Evolutionary conservation across 2,113 vertebrate genomes (phyloP).

Genomic region (Eublepharis macularius): DNA sequence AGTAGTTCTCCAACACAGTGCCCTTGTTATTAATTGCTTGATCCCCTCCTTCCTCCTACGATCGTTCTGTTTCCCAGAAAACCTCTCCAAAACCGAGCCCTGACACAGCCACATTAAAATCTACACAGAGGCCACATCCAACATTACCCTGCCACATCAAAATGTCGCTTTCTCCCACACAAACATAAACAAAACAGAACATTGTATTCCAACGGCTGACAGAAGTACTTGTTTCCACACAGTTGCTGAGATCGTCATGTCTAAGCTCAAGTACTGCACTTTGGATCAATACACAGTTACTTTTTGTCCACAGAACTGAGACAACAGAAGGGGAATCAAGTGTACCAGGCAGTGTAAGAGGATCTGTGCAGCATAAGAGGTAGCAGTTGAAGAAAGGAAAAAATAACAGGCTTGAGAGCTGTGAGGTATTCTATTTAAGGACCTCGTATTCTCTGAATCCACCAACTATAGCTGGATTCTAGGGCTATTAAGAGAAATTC

Average conservation of each 20-base stretch:
- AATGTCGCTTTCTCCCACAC: background rate
- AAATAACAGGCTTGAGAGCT: background rate
- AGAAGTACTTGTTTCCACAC: background rate
- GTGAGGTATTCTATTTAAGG: background rate
- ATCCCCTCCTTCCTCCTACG: background rate
- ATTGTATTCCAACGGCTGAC: background rate
- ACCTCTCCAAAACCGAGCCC: background rate
- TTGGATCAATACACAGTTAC: background rate
- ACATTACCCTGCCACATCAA: background rate
- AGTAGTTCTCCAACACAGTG: background rate
- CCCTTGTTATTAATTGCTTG: background rate
- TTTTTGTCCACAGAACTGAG: constrained; percentile 1
- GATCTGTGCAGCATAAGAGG: background rate
- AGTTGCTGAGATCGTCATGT: background rate
- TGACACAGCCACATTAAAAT: background rate
- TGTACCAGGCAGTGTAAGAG: background rate
- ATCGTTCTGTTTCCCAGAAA: too few relatives aligned
- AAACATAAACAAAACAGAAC: background rate
- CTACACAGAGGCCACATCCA: background rate
- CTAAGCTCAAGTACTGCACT: background rate
- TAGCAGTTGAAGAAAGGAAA: background rate
- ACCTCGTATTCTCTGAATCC: background rate
- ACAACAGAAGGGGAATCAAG: background rate
- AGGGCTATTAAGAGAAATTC: too few relatives aligned
- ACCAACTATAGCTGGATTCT: background rate